A percentile compares a stretch with the other conserved stretches of the same genome.
phyloP scores from a whole-genome alignment of 2,113 vertebrate genomes.

The Ifrita kowaldi region DNA sequence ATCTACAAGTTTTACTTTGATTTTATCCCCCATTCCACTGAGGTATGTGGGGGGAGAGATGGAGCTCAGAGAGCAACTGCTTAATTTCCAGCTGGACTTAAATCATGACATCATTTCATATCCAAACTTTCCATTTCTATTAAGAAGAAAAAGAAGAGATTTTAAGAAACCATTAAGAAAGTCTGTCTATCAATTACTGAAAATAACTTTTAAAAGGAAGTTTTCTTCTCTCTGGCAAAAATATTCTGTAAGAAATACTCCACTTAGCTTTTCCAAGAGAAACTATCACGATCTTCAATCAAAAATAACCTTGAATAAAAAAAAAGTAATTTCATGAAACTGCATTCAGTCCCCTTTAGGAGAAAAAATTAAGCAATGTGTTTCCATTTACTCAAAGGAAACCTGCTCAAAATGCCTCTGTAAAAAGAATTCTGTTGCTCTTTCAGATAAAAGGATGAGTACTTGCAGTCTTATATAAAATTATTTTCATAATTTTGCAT shows the following conservation, averaged over 20 bases:
- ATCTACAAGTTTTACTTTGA: background rate
- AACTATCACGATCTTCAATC: background rate
- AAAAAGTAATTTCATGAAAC: background rate
- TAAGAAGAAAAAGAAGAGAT: background rate
- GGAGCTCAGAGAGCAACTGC: background rate
- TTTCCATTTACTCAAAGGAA: background rate
- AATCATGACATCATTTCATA: background rate
- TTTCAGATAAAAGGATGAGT: background rate
- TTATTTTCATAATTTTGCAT: background rate
- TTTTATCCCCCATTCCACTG: background rate
- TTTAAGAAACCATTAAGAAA: background rate
- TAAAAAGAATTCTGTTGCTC: background rate
- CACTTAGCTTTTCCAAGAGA: background rate
- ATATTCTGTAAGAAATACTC: background rate
- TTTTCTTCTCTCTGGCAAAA: background rate
- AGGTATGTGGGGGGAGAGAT: fast-evolving
- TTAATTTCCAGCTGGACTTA: background rate
- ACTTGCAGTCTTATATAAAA: background rate
- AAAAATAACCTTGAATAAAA: background rate
- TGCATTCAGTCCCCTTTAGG: background rate
- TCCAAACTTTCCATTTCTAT: background rate
- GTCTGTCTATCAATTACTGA: background rate
- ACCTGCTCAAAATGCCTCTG: background rate
- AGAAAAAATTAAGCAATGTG: background rate
- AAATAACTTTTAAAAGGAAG: background rate